Percentiles rank a stretch among this genome's conserved stretches.
These are phyloP conservation scores for Chloromyia formosa DNA, from an alignment of 2,888 invertebrate genomes.

Conservation along the genomic window DNA sequence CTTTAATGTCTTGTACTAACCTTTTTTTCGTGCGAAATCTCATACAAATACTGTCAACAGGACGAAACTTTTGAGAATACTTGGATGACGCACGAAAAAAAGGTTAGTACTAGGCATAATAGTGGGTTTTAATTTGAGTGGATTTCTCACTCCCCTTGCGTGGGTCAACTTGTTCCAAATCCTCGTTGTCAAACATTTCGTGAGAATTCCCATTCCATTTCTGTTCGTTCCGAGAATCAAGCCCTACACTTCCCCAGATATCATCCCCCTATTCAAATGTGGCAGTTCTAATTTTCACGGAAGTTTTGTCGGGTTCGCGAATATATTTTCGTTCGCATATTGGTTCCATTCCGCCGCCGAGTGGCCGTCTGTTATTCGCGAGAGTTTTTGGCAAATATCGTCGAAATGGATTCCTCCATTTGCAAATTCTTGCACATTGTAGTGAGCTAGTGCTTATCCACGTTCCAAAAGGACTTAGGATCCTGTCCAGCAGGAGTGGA, in stretches of 20 bases:
- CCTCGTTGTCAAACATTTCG: no score
- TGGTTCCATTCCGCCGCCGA: conserved; percentile 16
- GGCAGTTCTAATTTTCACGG: conserved; percentile 12
- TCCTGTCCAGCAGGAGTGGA: background rate
- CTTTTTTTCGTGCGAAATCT: no score
- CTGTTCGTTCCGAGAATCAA: no score
- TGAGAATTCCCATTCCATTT: no score
- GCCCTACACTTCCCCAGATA: background rate
- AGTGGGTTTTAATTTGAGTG: no score
- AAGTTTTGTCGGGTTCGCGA: background rate
- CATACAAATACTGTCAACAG: no score
- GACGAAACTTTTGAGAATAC: no score
- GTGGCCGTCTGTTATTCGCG: background rate
- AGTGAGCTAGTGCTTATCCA: conserved; percentile 11
- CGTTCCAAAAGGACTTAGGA: background rate
- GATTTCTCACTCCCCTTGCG: no score
- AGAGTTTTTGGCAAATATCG: background rate
- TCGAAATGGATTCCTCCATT: conserved; percentile 36
- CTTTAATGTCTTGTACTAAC: no score
- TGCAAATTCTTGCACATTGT: conserved; percentile 16
- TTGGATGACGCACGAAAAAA: no score
- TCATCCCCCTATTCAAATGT: conserved; percentile 14
- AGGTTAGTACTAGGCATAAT: no score
- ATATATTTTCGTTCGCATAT: background rate
- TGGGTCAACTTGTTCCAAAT: no score